phyloP scores from a whole-genome alignment of 2,797 vertebrate species.

The Chloroceryle amazona region DNA sequence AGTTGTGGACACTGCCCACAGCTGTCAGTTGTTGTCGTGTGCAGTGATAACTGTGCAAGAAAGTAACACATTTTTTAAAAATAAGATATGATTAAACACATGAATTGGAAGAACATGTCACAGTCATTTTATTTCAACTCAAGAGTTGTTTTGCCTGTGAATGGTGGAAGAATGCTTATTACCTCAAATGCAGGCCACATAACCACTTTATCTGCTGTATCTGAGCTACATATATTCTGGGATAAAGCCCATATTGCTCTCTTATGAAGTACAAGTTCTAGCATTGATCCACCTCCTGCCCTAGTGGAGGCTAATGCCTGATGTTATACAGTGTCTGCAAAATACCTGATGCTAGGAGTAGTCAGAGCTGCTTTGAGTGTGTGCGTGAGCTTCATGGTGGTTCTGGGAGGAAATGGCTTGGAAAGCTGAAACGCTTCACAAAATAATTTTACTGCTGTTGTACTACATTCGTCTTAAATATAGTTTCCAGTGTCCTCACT shows the following conservation, averaged over 20 bases:
- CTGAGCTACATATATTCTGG: neutral
- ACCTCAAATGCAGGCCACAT: neutral
- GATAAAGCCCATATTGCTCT: neutral
- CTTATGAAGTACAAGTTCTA: fast-evolving
- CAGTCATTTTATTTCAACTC: neutral
- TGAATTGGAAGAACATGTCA: neutral
- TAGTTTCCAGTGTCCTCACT: neutral
- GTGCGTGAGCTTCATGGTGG: fast-evolving
- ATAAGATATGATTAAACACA: neutral
- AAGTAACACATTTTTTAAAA: neutral
- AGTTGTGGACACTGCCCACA: neutral
- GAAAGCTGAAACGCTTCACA: neutral
- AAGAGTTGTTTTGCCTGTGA: neutral
- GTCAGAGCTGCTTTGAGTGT: neutral
- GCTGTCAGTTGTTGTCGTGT: neutral
- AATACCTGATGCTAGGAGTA: neutral
- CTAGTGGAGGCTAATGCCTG: neutral
- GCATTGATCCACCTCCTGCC: neutral
- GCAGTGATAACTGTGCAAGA: neutral
- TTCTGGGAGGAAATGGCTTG: neutral
- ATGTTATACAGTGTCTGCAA: neutral
- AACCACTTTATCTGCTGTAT: neutral
- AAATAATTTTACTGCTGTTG: neutral
- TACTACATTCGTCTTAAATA: neutral
- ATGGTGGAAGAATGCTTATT: neutral